These are phyloP conservation scores for Rhagoletis pomonella DNA, from an alignment of 1,140 invertebrate genomes.

Conservation along the genomic window DNA sequence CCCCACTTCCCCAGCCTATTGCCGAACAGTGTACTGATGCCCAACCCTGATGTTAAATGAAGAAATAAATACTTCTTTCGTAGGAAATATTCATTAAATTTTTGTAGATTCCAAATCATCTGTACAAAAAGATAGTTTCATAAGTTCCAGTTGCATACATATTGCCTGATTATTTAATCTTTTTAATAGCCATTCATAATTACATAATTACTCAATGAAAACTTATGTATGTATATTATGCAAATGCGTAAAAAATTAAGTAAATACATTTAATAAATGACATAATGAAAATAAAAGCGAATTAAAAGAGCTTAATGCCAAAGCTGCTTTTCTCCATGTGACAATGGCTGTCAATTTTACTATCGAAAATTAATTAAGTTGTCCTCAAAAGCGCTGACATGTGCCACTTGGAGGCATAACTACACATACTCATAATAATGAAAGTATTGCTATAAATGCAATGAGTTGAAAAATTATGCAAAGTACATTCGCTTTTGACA, in stretches of 20 bases:
- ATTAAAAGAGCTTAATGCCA: conserved; percentile 28
- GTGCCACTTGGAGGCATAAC: neutral
- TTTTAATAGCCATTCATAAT: too few relatives aligned
- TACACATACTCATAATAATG: neutral
- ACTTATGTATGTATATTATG: too few relatives aligned
- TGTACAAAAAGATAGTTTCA: too few relatives aligned
- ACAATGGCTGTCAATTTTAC: conserved; percentile 33
- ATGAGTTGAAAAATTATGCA: conserved; percentile 5
- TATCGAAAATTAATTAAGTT: conserved; percentile 51
- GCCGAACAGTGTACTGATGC: too few relatives aligned
- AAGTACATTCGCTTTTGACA: conserved; percentile 2
- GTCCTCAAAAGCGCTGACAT: conserved; percentile 23
- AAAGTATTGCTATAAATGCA: neutral
- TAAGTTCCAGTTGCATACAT: too few relatives aligned
- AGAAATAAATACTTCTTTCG: too few relatives aligned
- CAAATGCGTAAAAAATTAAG: neutral
- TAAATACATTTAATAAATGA: neutral
- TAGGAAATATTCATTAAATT: too few relatives aligned
- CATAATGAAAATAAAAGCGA: conserved; percentile 24
- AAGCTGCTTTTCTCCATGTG: neutral
- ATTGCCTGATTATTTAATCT: too few relatives aligned
- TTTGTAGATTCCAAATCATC: too few relatives aligned
- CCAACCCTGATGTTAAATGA: too few relatives aligned
- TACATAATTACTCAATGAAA: too few relatives aligned
- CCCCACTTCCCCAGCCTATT: too few relatives aligned